Conservation (phyloP, 2,113 vertebrate genomes). For the Phylloscopus whistleri region DNA sequence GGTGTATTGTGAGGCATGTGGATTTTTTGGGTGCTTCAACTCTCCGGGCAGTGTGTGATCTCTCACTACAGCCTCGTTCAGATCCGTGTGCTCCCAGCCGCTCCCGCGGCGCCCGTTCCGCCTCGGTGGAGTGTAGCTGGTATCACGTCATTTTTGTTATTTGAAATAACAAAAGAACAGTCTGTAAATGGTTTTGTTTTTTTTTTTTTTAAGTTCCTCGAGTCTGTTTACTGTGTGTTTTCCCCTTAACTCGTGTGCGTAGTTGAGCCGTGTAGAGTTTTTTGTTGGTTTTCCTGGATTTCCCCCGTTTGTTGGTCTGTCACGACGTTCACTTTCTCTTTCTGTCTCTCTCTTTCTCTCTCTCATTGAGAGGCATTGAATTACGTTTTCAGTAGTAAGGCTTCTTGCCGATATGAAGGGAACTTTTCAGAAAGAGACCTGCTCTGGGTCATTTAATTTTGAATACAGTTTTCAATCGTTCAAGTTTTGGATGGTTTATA, state of each 20-base stretch:
- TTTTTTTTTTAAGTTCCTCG: constrained; percentile 25
- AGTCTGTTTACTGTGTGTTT: constrained; percentile 47
- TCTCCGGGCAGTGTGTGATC: constrained; percentile 1
- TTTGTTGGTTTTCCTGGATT: constrained; percentile 59
- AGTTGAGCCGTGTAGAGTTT: constrained; percentile 64
- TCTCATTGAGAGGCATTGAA: constrained; percentile 78
- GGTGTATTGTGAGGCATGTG: constrained; percentile 56
- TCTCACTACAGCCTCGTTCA: constrained; percentile 35
- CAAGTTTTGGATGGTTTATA: constrained; percentile 87
- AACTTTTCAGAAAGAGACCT: constrained; percentile 84
- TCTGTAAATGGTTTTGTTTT: constrained; percentile 43
- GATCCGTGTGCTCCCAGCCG: background rate
- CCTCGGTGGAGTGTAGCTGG: constrained; percentile 28
- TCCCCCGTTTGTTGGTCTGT: constrained; percentile 43
- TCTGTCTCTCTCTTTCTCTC: constrained; percentile 66
- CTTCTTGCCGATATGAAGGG: constrained; percentile 85
- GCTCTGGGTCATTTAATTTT: constrained; percentile 81
- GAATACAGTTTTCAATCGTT: constrained; percentile 85
- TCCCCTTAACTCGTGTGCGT: constrained; percentile 22
- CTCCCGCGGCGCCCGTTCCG: background rate
- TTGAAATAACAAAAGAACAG: constrained; percentile 61
- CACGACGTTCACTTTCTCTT: constrained; percentile 36
- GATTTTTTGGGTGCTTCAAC: constrained; percentile 59
- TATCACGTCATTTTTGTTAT: constrained; percentile 50
- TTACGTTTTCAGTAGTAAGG: constrained; percentile 85